Evolutionary conservation across 2,113 vertebrate species (phyloP).

Genomic region (Mormyrus lacerda): DNA sequence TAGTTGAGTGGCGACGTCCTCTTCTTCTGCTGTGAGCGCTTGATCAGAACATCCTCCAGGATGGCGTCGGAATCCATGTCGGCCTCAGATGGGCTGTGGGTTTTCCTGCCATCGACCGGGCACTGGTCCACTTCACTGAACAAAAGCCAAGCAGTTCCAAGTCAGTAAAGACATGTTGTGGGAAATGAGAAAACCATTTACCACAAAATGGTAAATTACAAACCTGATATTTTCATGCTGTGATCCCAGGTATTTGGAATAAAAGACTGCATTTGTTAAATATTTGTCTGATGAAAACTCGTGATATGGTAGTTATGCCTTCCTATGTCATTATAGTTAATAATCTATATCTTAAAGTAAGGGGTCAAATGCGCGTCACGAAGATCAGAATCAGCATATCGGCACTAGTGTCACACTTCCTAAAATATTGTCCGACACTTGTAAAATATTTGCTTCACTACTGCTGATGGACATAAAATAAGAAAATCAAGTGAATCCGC

Average conservation of each 20-base stretch:
- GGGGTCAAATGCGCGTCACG: not conserved
- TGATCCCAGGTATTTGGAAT: not conserved
- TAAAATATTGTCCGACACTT: not conserved
- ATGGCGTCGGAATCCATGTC: slow-evolving; percentile 78
- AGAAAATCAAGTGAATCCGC: not conserved
- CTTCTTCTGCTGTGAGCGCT: slow-evolving; percentile 91
- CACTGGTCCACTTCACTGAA: slow-evolving; percentile 36
- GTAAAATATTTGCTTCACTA: not conserved
- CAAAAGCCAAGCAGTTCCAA: not conserved
- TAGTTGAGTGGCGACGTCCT: slow-evolving; percentile 88
- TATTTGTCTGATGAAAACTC: not conserved
- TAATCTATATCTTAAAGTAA: not conserved
- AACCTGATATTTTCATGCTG: not conserved
- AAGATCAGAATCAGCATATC: not conserved
- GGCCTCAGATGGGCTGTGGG: slow-evolving; percentile 48
- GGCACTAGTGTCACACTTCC: not conserved
- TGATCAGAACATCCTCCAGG: slow-evolving; percentile 82
- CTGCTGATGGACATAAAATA: not conserved
- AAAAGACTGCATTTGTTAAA: not conserved
- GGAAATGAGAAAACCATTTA: not conserved
- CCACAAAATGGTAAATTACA: not conserved
- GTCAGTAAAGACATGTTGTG: not conserved
- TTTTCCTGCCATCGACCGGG: slow-evolving; percentile 67
- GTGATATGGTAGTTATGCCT: not conserved
- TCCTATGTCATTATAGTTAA: not conserved